Evolutionary conservation across 2,797 vertebrate species (phyloP).

Genomic region (Lepilemur septentrionalis): DNA sequence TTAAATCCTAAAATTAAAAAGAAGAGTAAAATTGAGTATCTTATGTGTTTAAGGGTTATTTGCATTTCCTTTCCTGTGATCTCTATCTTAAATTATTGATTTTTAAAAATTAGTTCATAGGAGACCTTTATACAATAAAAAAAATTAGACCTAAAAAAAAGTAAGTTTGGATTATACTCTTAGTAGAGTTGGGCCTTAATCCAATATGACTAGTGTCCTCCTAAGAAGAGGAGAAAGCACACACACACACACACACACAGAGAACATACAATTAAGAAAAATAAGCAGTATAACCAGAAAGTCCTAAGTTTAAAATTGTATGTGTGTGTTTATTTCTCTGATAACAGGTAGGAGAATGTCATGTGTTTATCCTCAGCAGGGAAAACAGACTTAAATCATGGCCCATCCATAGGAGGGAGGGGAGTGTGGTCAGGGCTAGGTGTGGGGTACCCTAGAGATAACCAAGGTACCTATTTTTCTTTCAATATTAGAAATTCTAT

Average conservation of each 20-base stretch:
- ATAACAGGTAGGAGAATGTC: neutral
- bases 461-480: neutral
- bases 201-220: neutral
- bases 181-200: neutral
- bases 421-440: too few relatives aligned
- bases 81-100: too few relatives aligned
- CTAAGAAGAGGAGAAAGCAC: neutral
- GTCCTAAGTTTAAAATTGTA: neutral
- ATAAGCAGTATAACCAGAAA: neutral
- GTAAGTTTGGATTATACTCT: neutral
- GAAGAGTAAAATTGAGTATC: too few relatives aligned
- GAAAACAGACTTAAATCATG: neutral
- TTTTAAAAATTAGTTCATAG: too few relatives aligned
- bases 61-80: too few relatives aligned
- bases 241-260: too few relatives aligned
- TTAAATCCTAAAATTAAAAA: too few relatives aligned
- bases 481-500: neutral
- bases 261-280: neutral
- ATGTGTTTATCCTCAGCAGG: neutral
- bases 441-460: neutral
- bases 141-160: neutral
- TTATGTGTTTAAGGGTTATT: too few relatives aligned
- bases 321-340: neutral
- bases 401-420: too few relatives aligned
- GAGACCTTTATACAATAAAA: neutral